Conservation (phyloP, 2,113 vertebrate species). For the Gnathonemus echidnorhynchus region DNA sequence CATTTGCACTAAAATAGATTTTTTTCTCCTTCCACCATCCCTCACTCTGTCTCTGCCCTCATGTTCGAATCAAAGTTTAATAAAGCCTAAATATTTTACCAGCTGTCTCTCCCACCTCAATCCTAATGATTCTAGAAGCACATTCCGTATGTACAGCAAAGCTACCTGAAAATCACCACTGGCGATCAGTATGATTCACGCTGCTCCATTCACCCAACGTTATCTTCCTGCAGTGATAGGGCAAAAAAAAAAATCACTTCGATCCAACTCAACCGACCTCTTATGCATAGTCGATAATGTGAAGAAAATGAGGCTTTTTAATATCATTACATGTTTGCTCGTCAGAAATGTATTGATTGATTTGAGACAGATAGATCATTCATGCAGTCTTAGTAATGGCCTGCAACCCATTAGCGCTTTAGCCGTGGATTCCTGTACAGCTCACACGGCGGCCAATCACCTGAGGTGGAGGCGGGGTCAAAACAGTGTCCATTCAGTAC, state of each 20-base stretch:
- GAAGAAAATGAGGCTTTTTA: background rate
- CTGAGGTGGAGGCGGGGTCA: background rate
- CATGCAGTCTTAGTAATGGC: background rate
- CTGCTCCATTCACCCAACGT: background rate
- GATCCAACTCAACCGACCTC: background rate
- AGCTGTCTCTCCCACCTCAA: background rate
- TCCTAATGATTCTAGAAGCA: background rate
- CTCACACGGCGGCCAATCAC: background rate
- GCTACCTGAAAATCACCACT: background rate
- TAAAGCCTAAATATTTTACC: background rate
- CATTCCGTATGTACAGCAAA: background rate
- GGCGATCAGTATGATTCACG: background rate
- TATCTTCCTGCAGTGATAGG: background rate
- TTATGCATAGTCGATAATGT: background rate
- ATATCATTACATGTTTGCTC: background rate
- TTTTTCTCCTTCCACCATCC: background rate
- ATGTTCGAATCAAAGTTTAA: slow-evolving; percentile 22
- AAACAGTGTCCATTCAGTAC: background rate
- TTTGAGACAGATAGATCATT: background rate
- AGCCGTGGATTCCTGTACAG: background rate
- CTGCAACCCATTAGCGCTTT: background rate
- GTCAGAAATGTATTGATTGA: background rate
- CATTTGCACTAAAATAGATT: background rate
- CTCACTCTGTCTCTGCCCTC: slow-evolving; percentile 24
- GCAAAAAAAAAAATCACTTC: background rate